Evolutionary conservation across 2,113 vertebrate genomes (phyloP), one percentile per base, ranked within the genome.

Genomic region (Hemiprocne comata): DNA sequence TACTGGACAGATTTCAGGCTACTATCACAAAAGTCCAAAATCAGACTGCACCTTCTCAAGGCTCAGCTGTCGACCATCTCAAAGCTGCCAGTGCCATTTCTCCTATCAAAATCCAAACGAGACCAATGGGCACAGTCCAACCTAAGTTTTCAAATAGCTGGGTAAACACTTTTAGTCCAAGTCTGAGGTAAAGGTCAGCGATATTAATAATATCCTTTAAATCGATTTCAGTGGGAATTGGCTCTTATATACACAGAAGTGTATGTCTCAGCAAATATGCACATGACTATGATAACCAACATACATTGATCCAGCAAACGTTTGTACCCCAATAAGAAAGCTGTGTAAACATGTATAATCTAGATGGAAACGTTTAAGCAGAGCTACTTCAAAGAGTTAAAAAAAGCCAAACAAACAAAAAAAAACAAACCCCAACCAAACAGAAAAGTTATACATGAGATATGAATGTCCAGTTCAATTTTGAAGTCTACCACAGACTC

Each of bases 1-100:
- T 85, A 76, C 48, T 77, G 51, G 86, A 67, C 28, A 64, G 62
- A 69, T 90, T 94, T 94, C 76, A 94, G 70, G 18, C 48, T 79
- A 75, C 69, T 79, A 89, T 93, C 69, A 61, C 33, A 62, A 33
- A 82, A 82, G 38, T 55, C n/a, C 46, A 46, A 89, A 95, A 78
- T 10, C 2, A 24, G 42, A 64, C 7, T 54, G 44, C 89, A 64
- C 23, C 11, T 82, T 75, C 42, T 71, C 70, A 85, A 29, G 31
- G 44, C 70, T 70, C 69, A 78, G 53, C 50, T 66, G 87, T 71
- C 28, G 62, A 38, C 33, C 64, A 53, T 55, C 60, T 67, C 65
- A 93, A 72, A 87, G 24, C 54, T 79, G 28, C 10, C 50, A 51
- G 14, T 92, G 57, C 19, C n/a, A 42, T 91, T 92, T 82, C 42